A percentile compares a stretch with the other conserved stretches of the same genome.
Conservation (phyloP, 2,888 invertebrate genomes). For the Phaedon cochleariae region DNA sequence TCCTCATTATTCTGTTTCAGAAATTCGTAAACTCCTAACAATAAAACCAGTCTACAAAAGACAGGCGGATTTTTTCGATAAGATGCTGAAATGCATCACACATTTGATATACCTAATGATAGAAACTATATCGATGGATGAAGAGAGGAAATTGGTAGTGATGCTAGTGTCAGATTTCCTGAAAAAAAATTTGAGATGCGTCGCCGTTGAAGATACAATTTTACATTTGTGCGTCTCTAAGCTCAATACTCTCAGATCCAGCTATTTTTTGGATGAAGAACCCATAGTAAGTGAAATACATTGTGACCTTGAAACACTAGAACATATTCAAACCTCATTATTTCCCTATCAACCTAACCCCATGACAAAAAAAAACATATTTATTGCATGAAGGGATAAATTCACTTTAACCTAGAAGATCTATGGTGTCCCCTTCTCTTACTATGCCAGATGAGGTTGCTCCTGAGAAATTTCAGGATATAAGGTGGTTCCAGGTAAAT, state of each 20-base stretch:
- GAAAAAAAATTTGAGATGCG: slow-evolving; percentile 72
- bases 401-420: no score
- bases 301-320: no score
- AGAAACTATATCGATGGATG: slow-evolving; percentile 66
- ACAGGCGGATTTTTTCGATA: slow-evolving; percentile 84
- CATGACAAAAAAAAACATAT: no score
- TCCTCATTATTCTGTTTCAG: slow-evolving; percentile 53
- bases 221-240: slow-evolving; percentile 85
- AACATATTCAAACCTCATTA: no score
- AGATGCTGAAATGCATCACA: slow-evolving; percentile 80
- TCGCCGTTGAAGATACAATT: slow-evolving; percentile 78
- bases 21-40: slow-evolving; percentile 64
- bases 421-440: no score
- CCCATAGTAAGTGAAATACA: slow-evolving; percentile 56
- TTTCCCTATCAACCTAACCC: no score
- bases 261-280: slow-evolving; percentile 77
- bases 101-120: slow-evolving; percentile 79
- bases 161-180: slow-evolving; percentile 68
- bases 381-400: no score
- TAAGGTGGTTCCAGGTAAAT: no score
- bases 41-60: slow-evolving; percentile 76
- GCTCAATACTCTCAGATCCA: slow-evolving; percentile 79
- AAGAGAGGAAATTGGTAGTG: slow-evolving; percentile 63
- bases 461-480: no score
- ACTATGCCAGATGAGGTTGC: no score